Evolutionary conservation across 53 echinoderm and acorn worm species (phyloP).

Genomic region (Mesocentrotus franciscanus): DNA sequence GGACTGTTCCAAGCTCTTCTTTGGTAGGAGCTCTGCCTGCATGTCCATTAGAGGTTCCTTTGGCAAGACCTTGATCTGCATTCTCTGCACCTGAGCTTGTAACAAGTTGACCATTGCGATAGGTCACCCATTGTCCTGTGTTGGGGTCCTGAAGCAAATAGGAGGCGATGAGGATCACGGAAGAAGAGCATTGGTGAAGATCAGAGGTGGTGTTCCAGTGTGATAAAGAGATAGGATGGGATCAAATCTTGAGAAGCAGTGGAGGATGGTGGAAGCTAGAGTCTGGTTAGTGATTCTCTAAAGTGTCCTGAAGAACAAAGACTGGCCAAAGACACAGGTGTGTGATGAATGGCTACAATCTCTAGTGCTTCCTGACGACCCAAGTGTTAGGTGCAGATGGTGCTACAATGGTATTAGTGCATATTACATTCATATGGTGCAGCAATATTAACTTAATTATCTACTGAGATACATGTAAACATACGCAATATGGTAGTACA

Average conservation of each 20-base stretch:
- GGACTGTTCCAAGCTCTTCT: not conserved
- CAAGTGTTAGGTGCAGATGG: not conserved
- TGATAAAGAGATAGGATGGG: not conserved
- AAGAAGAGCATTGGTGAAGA: not conserved
- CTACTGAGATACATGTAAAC: too few relatives aligned
- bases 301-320: not conserved
- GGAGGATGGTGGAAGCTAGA: not conserved
- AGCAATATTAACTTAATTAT: not conserved
- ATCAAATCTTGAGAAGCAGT: not conserved
- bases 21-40: not conserved
- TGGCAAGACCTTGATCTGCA: not conserved
- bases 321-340: not conserved
- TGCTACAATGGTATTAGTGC: conserved; percentile 31
- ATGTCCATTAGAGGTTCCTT: conserved; percentile 3
- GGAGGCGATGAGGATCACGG: not conserved
- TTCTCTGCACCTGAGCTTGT: not conserved
- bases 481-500: too few relatives aligned
- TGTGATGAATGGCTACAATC: not conserved
- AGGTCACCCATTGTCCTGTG: not conserved
- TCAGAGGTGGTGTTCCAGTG: not conserved
- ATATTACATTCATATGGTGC: not conserved
- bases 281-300: not conserved
- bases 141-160: conserved; percentile 30
- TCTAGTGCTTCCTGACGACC: conserved; percentile 20
- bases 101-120: not conserved